phyloP scores from a whole-genome alignment of 1,140 invertebrate species.

The Octopus sinensis region DNA sequence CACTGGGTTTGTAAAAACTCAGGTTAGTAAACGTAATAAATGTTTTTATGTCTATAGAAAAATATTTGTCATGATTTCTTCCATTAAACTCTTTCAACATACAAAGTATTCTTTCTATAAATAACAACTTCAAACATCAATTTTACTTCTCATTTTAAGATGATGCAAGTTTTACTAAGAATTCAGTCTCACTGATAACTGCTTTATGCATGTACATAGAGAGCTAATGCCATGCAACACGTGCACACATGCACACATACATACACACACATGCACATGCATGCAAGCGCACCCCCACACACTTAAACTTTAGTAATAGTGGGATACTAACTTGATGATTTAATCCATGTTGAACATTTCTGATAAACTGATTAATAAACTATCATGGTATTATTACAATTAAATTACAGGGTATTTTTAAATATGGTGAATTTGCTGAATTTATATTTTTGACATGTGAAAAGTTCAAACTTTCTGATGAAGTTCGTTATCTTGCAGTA shows the following conservation, averaged over 20 bases:
- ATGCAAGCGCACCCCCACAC: too few species aligned
- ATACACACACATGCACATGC: too few species aligned
- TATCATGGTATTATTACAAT: background rate
- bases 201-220: too few species aligned
- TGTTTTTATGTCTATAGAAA: too few species aligned
- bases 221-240: too few species aligned
- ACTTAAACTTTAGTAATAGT: too few species aligned
- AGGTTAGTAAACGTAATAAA: too few species aligned
- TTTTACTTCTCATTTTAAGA: background rate
- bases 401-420: conserved; percentile 29
- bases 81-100: background rate
- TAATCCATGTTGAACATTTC: background rate
- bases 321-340: too few species aligned
- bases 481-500: conserved; percentile 35
- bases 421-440: conserved; percentile 25
- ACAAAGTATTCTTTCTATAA: background rate
- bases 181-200: too few species aligned
- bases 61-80: background rate
- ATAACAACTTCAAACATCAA: background rate
- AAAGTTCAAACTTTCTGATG: conserved; percentile 27
- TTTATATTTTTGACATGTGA: conserved; percentile 39
- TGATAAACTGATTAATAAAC: background rate
- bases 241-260: too few species aligned
- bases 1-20: too few species aligned
- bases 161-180: background rate